Base-by-base conservation (phyloP, 2,113 vertebrate species). In the Spilogale gracilis region DNA sequence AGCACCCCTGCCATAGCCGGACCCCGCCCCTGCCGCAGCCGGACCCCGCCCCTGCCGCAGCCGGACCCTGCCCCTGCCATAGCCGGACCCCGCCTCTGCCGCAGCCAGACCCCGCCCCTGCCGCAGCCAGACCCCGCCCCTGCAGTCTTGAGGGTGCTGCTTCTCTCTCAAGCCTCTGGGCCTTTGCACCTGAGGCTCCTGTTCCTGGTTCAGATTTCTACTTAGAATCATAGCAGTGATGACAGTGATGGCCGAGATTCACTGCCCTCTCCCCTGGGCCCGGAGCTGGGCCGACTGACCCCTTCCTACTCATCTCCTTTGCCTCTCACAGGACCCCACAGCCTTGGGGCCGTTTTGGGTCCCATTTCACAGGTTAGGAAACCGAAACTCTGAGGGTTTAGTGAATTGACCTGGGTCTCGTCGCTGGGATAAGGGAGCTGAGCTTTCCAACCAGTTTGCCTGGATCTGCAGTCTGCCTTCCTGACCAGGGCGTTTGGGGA, bases 261-360 rank as follows among this genome's bases (percentile, higher is more conserved):
- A 3, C 20, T 5, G 87, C 27, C 27, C 6, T 74, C 54, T 32
- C 11, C 52, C 52, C 38, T 3, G 38, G 50, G 6, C 32, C 3
- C 2, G 52, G 69, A 13, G 54, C 10, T 1, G 63, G 23, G 20
- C 84, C n/a, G 23, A 9, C 14, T 21, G 6, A 65, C 45, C 9
- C 3, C 38, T 60, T 32, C 13, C 9, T 27, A 14, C 30, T 23
- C 43, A 20, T 56, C 65, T 56, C 21, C 32, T 67, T 9, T 67
- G 4, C 2, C 27, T 12, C 38, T 60, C 10, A 20, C 11, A 5
- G 0, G 0, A 48, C 38, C 69, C 17, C 30, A 3, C 23, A 5
- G 32, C 13, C 11, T 27, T 43, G 85, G 32, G 10, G n/a, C 38
- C 21, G 43, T 43, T 74, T 74, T 45, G 71, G 38, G 65, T 5